Conservation (phyloP, 1,140 invertebrate genomes). For the Vanessa tameamea region DNA sequence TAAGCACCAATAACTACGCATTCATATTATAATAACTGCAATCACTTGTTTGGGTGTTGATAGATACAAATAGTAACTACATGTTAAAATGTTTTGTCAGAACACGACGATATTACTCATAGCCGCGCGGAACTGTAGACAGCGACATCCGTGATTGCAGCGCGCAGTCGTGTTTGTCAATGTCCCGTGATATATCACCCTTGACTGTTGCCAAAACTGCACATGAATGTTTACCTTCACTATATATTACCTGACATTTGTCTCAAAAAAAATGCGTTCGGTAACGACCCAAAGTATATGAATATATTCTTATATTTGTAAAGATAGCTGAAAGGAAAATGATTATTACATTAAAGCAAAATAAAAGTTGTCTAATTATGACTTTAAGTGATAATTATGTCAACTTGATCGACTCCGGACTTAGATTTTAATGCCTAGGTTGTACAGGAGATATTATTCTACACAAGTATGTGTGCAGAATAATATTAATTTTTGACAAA, state of each 20-base stretch:
- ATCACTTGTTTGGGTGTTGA: background rate
- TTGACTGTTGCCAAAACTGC: slow-evolving; percentile 59
- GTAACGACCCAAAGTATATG: background rate
- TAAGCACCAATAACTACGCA: too few species aligned
- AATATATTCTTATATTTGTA: too few species aligned
- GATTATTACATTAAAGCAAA: too few species aligned
- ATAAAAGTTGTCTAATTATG: too few species aligned
- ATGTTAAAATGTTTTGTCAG: slow-evolving; percentile 21
- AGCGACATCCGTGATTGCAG: slow-evolving; percentile 65
- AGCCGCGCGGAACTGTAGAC: slow-evolving; percentile 63
- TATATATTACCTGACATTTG: slow-evolving; percentile 22
- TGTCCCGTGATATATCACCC: slow-evolving; percentile 60
- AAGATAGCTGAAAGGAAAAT: too few species aligned
- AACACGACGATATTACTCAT: slow-evolving; percentile 57
- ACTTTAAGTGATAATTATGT: too few species aligned
- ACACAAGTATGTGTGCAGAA: too few species aligned
- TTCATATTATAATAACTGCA: background rate
- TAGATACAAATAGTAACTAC: background rate
- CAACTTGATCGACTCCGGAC: too few species aligned
- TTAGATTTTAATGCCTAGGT: too few species aligned
- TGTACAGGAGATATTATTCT: too few species aligned
- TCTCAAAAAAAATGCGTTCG: background rate
- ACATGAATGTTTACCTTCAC: slow-evolving; percentile 46
- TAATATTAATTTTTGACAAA: too few species aligned
- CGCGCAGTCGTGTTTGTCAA: slow-evolving; percentile 66